phyloP scores from a whole-genome alignment of 2,113 vertebrate species.

The Uria lomvia region DNA sequence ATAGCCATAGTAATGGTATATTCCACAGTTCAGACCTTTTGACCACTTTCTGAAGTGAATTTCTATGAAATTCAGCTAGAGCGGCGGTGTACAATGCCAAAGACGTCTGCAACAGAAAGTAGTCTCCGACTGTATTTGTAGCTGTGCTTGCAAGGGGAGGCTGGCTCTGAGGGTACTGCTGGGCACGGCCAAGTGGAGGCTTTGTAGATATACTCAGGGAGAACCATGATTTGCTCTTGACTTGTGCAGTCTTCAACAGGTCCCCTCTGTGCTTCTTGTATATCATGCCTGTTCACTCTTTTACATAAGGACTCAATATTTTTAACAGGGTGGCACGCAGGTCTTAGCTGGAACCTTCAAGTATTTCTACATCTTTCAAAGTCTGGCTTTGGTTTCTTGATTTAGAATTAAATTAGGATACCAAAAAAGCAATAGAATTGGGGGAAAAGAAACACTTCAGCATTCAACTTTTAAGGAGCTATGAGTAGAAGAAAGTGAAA shows the following conservation, averaged over 20 bases:
- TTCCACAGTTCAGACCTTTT: background rate
- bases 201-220: background rate
- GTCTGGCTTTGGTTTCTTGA: background rate
- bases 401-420: background rate
- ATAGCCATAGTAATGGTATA: background rate
- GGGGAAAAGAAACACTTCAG: background rate
- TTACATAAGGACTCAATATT: background rate
- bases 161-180: background rate
- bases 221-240: background rate
- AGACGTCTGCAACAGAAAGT: background rate
- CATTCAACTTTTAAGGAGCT: background rate
- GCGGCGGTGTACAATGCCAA: background rate
- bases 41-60: background rate
- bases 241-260: background rate
- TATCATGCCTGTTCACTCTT: background rate
- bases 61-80: background rate
- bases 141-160: background rate
- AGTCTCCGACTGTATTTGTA: background rate
- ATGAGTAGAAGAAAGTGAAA: background rate
- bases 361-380: background rate
- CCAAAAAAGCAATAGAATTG: background rate
- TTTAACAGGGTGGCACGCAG: background rate
- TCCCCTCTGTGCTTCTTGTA: background rate
- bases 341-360: background rate
- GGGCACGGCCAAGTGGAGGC: background rate